phyloP scores from a whole-genome alignment of 1,140 invertebrate species.

The Drosophila yakuba region DNA sequence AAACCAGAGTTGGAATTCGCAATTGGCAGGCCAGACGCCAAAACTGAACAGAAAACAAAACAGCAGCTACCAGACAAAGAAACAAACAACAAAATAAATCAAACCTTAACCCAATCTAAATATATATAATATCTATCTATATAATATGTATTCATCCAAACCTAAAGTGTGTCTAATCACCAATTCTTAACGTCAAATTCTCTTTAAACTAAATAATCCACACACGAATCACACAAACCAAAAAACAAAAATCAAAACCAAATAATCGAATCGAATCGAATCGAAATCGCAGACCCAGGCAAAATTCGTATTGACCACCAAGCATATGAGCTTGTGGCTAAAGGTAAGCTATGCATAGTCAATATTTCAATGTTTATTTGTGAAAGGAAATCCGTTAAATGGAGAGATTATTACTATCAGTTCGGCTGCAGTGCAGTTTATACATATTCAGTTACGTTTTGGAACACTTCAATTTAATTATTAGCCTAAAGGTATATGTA shows the following conservation, averaged over 20 bases:
- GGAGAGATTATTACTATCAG: background rate
- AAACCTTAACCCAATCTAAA: slow-evolving; percentile 32
- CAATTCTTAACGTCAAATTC: slow-evolving; percentile 64
- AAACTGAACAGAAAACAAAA: slow-evolving; percentile 23
- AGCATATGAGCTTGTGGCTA: slow-evolving; percentile 57
- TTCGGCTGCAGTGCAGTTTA: background rate
- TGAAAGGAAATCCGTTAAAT: background rate
- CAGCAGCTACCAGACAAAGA: slow-evolving; percentile 24
- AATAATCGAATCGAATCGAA: slow-evolving; percentile 30
- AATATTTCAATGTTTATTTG: slow-evolving; percentile 14
- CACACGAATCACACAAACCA: slow-evolving; percentile 46
- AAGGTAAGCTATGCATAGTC: slow-evolving; percentile 57
- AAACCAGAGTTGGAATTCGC: slow-evolving; percentile 8
- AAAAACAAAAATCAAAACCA: slow-evolving; percentile 39
- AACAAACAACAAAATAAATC: slow-evolving; percentile 24
- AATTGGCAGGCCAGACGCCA: slow-evolving; percentile 22
- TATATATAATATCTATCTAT: slow-evolving; percentile 18
- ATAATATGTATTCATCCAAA: slow-evolving; percentile 32
- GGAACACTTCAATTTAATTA: background rate
- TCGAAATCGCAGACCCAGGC: slow-evolving; percentile 53
- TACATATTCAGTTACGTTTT: background rate
- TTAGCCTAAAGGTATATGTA: background rate
- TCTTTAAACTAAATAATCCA: slow-evolving; percentile 52
- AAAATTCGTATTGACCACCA: slow-evolving; percentile 37
- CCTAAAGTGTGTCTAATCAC: slow-evolving; percentile 63